phyloP scores from a whole-genome alignment of 2,888 invertebrate species.

The Rhorus exstirpatorius region DNA sequence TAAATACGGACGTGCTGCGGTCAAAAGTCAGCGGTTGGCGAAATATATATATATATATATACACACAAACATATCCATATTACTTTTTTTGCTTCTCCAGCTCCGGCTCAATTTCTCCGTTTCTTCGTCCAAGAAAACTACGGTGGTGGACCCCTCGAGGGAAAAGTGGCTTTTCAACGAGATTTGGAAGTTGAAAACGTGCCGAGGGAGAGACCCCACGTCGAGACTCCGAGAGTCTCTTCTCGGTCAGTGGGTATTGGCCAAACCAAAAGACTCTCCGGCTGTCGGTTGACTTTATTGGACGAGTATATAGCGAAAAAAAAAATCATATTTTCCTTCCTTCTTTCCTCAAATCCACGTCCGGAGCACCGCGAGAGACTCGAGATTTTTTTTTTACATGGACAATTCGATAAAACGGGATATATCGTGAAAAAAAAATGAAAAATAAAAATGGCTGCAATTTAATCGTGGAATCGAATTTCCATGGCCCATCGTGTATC shows the following conservation, averaged over 20 bases:
- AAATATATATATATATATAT: slow-evolving; percentile 69
- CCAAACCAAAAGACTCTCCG: slow-evolving; percentile 13
- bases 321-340: slow-evolving; percentile 44
- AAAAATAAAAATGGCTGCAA: slow-evolving; percentile 33
- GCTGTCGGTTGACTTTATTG: slow-evolving; percentile 48
- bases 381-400: slow-evolving; percentile 40
- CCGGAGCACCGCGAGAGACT: slow-evolving; percentile 30
- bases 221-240: slow-evolving; percentile 73
- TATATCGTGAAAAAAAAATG: slow-evolving; percentile 17
- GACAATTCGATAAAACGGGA: slow-evolving; percentile 17
- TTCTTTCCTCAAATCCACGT: slow-evolving; percentile 23
- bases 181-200: slow-evolving; percentile 72
- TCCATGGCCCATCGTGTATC: slow-evolving; percentile 17
- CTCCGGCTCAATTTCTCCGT: slow-evolving; percentile 30
- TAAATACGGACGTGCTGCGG: slow-evolving; percentile 70
- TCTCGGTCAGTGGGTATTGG: slow-evolving; percentile 53
- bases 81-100: slow-evolving; percentile 34
- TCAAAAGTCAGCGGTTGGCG: slow-evolving; percentile 74
- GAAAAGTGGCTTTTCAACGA: slow-evolving; percentile 78
- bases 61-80: slow-evolving; percentile 69
- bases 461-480: slow-evolving; percentile 38
- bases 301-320: slow-evolving; percentile 37
- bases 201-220: slow-evolving; percentile 81
- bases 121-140: slow-evolving; percentile 56
- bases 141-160: slow-evolving; percentile 73